Conservation (phyloP, 2,113 vertebrate genomes). For the Cyanistes caeruleus region DNA sequence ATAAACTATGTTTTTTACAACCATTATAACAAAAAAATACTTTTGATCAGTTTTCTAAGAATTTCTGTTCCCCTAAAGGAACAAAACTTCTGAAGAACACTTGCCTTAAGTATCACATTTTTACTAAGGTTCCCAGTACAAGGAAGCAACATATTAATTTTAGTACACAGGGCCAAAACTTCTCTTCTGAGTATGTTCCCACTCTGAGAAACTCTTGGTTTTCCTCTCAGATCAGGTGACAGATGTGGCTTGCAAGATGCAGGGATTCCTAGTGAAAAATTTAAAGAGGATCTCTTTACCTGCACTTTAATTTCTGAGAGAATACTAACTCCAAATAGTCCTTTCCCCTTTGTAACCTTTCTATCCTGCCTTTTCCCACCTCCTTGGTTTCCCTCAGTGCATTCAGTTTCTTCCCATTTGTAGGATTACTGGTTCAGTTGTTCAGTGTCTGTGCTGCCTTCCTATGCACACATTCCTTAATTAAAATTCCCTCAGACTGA, state of each 20-base stretch:
- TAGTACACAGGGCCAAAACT: background rate
- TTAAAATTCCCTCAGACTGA: background rate
- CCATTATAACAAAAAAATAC: background rate
- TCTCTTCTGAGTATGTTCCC: background rate
- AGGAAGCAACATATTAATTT: background rate
- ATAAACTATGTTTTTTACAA: background rate
- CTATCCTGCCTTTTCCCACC: accelerated
- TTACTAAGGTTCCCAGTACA: background rate
- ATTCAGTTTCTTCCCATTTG: background rate
- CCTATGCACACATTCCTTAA: background rate
- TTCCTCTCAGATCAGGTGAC: background rate
- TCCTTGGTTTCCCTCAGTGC: background rate
- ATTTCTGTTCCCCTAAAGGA: background rate
- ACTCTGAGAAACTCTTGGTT: background rate
- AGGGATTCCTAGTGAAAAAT: background rate
- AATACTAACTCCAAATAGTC: background rate
- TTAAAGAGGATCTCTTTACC: background rate
- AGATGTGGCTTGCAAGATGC: background rate
- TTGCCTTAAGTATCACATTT: background rate
- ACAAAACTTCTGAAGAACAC: background rate
- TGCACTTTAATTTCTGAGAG: background rate
- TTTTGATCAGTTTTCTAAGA: background rate
- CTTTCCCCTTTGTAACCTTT: background rate
- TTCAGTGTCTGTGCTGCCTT: background rate
- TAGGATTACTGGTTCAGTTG: background rate